Percentiles rank a stretch among this genome's conserved stretches.
phyloP scores from a whole-genome alignment of 2,888 invertebrate species.

The Pachliopta kotzebuea region DNA sequence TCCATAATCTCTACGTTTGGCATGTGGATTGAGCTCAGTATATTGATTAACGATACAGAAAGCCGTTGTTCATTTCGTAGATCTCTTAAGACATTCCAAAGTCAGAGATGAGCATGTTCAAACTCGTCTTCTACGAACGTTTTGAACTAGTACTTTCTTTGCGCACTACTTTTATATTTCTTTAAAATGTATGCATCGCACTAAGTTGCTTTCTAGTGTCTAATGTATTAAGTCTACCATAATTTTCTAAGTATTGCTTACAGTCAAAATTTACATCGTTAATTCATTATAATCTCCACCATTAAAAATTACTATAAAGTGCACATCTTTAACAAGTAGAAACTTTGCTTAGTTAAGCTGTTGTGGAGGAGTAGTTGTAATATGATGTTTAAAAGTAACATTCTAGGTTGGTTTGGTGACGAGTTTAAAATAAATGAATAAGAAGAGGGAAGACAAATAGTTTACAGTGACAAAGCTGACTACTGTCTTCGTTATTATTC shows the following conservation, averaged over 20 bases:
- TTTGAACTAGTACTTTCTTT: too few species aligned
- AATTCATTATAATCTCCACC: neutral
- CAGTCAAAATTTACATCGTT: neutral
- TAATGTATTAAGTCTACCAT: too few species aligned
- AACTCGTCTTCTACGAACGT: too few species aligned
- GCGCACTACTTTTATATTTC: too few species aligned
- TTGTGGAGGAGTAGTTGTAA: neutral
- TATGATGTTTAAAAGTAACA: neutral
- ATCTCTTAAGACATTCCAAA: too few species aligned
- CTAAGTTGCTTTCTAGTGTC: too few species aligned
- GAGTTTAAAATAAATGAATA: slow-evolving; percentile 28
- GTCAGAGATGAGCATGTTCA: too few species aligned
- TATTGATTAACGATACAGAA: too few species aligned
- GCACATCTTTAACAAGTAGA: neutral
- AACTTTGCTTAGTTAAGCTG: neutral
- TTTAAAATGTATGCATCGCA: too few species aligned
- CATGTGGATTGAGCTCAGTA: too few species aligned
- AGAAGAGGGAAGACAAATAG: slow-evolving; percentile 26
- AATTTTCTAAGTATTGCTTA: neutral
- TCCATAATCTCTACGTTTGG: too few species aligned
- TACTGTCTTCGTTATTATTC: slow-evolving; percentile 26
- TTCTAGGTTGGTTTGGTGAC: slow-evolving; percentile 4
- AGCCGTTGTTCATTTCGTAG: too few species aligned
- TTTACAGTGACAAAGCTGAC: slow-evolving; percentile 28
- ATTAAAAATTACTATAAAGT: neutral